Conservation (phyloP, 1,140 invertebrate genomes). For the Macrocentrus cingulum region DNA sequence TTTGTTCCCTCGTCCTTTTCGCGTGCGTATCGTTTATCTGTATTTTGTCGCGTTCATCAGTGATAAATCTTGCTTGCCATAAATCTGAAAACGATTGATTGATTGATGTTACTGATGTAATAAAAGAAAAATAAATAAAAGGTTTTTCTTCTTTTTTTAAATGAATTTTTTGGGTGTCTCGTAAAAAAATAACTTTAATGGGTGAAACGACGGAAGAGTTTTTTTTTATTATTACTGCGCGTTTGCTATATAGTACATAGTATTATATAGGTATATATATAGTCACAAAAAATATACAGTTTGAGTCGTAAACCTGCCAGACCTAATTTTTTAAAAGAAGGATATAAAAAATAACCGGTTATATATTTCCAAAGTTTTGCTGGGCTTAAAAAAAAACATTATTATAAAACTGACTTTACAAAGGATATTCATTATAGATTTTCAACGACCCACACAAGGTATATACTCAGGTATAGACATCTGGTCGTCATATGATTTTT, state of each 20-base stretch:
- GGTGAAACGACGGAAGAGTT: no score
- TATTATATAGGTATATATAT: not conserved
- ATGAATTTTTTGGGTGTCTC: no score
- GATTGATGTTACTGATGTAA: no score
- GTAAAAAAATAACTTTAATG: no score
- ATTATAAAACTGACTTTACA: conserved; percentile 24
- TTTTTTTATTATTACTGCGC: not conserved
- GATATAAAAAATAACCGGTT: conserved; percentile 21
- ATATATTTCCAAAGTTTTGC: conserved; percentile 30
- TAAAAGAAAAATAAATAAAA: no score
- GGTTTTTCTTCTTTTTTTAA: no score
- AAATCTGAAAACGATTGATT: not conserved
- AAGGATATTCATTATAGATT: conserved; percentile 30
- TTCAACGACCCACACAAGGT: conserved; percentile 10
- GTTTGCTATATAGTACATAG: not conserved
- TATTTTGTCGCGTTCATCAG: conserved; percentile 13
- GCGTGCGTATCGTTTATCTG: conserved; percentile 10
- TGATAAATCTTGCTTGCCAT: not conserved
- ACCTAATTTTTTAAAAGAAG: conserved; percentile 21
- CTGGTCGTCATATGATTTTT: conserved; percentile 10
- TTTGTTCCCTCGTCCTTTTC: not conserved
- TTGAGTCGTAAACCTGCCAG: conserved; percentile 15
- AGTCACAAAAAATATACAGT: conserved; percentile 2
- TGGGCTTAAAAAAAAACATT: conserved; percentile 27
- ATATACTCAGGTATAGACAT: conserved; percentile 26